A percentile compares a stretch with the other conserved stretches of the same genome.
Evolutionary conservation across 2,888 invertebrate genomes (phyloP).

Genomic region (Agonopterix arenella): DNA sequence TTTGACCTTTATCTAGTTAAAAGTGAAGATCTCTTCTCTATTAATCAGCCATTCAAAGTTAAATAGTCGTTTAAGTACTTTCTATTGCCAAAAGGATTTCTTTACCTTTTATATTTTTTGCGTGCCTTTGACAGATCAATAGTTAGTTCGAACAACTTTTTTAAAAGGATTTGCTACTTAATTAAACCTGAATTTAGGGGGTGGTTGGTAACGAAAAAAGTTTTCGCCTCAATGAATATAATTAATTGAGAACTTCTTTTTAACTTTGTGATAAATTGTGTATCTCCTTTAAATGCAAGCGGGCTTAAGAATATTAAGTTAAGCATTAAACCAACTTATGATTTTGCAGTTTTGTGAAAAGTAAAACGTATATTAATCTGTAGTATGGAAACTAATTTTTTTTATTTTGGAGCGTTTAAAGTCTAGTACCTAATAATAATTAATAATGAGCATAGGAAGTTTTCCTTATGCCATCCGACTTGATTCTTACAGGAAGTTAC

Average conservation of each 20-base stretch:
- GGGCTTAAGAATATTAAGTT: not conserved
- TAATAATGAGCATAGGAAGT: too few species aligned
- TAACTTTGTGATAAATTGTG: slow-evolving; percentile 26
- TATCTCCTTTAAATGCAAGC: not conserved
- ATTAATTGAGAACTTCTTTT: slow-evolving; percentile 61
- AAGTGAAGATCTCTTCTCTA: not conserved
- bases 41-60: not conserved
- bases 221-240: slow-evolving; percentile 68
- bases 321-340: too few species aligned
- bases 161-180: slow-evolving; percentile 59
- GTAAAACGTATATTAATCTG: too few species aligned
- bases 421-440: too few species aligned
- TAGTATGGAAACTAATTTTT: too few species aligned
- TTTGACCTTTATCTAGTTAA: not conserved
- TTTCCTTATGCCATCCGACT: too few species aligned
- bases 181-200: slow-evolving; percentile 64
- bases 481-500: too few species aligned
- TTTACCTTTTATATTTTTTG: slow-evolving; percentile 19
- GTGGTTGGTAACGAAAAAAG: slow-evolving; percentile 67
- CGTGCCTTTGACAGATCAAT: slow-evolving; percentile 58
- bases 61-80: slow-evolving; percentile 1
- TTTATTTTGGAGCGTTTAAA: too few species aligned
- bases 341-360: too few species aligned
- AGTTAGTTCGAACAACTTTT: slow-evolving; percentile 53
- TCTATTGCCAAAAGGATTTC: slow-evolving; percentile 18